phyloP scores from a whole-genome alignment of 1,140 invertebrate species.

The Phymastichus coffea region DNA sequence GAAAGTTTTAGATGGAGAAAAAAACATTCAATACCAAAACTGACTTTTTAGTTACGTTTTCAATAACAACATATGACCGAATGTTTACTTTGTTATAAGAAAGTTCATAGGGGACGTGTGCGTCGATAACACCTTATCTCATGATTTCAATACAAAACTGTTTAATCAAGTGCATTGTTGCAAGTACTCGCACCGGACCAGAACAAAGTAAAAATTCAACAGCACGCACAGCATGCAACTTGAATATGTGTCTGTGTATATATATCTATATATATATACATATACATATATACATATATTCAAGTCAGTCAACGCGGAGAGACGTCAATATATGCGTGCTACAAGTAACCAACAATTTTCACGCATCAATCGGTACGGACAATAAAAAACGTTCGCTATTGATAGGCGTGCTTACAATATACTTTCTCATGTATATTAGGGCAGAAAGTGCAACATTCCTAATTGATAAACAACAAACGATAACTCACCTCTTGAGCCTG shows the following conservation, averaged over 20 bases:
- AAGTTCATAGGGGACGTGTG: constrained; percentile 1
- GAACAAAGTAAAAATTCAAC: not conserved
- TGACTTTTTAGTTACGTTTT: no score
- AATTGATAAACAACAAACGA: not conserved
- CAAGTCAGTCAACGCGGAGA: no score
- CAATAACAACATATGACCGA: not conserved
- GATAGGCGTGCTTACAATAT: not conserved
- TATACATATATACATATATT: no score
- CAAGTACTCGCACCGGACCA: constrained; percentile 6
- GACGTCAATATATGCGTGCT: no score
- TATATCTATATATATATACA: no score
- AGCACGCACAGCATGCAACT: no score
- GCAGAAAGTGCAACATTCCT: not conserved
- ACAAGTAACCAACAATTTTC: no score
- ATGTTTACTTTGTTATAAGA: constrained; percentile 5
- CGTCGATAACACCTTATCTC: constrained; percentile 4
- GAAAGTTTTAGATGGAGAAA: not conserved
- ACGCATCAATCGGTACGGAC: no score
- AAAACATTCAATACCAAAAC: not conserved
- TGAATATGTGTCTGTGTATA: no score
- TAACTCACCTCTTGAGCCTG: constrained; percentile 13
- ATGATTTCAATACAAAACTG: not conserved
- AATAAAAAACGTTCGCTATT: no score
- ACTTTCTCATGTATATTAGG: not conserved
- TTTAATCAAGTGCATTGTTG: not conserved